These are phyloP conservation scores for Cheilosia pagana DNA, from an alignment of 2,888 invertebrate genomes.

Conservation along the genomic window DNA sequence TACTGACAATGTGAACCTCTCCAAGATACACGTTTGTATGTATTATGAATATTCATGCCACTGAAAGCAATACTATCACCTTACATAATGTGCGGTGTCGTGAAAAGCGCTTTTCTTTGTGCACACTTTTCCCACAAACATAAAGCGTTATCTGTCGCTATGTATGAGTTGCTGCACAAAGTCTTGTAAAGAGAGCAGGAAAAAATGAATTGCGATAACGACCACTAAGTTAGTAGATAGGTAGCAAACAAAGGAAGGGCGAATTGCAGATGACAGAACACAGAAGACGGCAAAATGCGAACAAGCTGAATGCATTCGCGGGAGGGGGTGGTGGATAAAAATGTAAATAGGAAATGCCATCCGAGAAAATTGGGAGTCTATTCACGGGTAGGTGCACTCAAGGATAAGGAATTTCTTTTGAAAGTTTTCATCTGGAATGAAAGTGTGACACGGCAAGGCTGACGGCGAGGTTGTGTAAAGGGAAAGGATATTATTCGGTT, in stretches of 20 bases:
- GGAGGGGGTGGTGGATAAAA: background rate
- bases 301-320: constrained; percentile 37
- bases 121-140: constrained; percentile 3
- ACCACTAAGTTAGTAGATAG: constrained; percentile 34
- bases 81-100: constrained; percentile 9
- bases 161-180: constrained; percentile 7
- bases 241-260: constrained; percentile 25
- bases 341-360: constrained; percentile 18
- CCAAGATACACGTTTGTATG: background rate
- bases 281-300: constrained; percentile 7
- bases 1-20: background rate
- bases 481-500: constrained; percentile 10
- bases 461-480: constrained; percentile 1
- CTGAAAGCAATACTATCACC: constrained; percentile 4
- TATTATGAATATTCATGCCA: constrained; percentile 2
- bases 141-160: background rate
- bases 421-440: constrained; percentile 40
- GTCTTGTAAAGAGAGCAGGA: background rate
- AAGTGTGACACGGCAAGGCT: constrained; percentile 31
- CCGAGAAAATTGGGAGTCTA: background rate
- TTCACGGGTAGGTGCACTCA: constrained; percentile 1
- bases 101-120: constrained; percentile 11
- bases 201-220: constrained; percentile 28
- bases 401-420: constrained; percentile 53
- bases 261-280: constrained; percentile 47